A percentile compares a stretch with the other conserved stretches of the same genome.
phyloP scores from a whole-genome alignment of 1,140 invertebrate species.

The Limonius californicus region DNA sequence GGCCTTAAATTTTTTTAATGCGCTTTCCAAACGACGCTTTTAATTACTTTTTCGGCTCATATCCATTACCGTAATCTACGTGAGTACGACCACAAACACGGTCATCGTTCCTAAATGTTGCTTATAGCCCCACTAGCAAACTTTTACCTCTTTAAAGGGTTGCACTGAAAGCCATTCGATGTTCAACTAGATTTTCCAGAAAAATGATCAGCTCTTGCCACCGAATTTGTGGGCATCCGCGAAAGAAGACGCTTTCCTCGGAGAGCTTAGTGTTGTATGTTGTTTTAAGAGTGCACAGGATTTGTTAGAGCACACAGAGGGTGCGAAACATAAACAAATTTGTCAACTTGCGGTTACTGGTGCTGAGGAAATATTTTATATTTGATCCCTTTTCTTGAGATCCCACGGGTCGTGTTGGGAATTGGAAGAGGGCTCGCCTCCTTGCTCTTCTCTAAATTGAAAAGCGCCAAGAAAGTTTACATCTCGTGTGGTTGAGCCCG shows the following conservation, averaged over 20 bases:
- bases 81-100: not conserved
- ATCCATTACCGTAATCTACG: not conserved
- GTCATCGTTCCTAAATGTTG: not conserved
- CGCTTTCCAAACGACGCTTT: not conserved
- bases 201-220: not conserved
- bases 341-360: conserved; percentile 6
- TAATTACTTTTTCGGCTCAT: not conserved
- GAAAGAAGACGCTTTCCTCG: not conserved
- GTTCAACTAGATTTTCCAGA: not conserved
- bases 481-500: too few species aligned
- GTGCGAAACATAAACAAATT: conserved; percentile 11
- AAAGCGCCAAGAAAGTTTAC: conserved; percentile 6
- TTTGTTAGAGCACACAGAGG: not conserved
- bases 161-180: conserved; percentile 4
- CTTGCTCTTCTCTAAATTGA: not conserved
- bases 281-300: not conserved
- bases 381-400: conserved; percentile 7
- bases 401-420: conserved; percentile 3
- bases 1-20: not conserved
- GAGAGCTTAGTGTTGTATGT: not conserved
- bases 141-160: conserved; percentile 6
- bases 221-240: not conserved
- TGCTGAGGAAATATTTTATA: conserved; percentile 10
- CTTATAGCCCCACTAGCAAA: not conserved
- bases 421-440: not conserved